Percentiles rank a stretch among this genome's conserved stretches.
phyloP scores from a whole-genome alignment of 1,140 invertebrate genomes.

The Magallana angulata region DNA sequence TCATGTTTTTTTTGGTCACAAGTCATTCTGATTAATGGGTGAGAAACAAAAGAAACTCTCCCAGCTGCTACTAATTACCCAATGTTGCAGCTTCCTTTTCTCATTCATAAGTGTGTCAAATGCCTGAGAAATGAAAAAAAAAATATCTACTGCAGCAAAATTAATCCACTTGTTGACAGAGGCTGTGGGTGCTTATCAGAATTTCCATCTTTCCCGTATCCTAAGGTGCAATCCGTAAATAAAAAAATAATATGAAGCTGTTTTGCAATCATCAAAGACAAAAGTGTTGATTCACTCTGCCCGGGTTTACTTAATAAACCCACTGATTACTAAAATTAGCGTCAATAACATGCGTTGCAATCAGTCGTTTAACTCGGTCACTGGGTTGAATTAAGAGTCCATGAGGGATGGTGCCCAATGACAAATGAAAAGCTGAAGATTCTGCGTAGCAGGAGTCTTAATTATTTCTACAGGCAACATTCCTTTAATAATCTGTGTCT shows the following conservation, averaged over 20 bases:
- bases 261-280: conserved; percentile 19
- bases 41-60: conserved; percentile 25
- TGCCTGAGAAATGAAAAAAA: conserved; percentile 13
- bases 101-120: conserved; percentile 34
- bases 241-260: neutral
- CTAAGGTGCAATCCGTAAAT: neutral
- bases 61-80: neutral
- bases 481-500: no score
- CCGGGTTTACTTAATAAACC: neutral
- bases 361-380: conserved; percentile 3
- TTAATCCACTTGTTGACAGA: neutral
- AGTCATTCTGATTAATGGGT: neutral
- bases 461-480: conserved; percentile 7
- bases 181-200: neutral
- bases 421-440: neutral
- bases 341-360: neutral
- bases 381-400: neutral
- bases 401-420: neutral
- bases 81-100: neutral
- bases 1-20: conserved; percentile 14
- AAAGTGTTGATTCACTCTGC: neutral
- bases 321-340: conserved; percentile 25
- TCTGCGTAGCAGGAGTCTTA: neutral
- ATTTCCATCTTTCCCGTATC: conserved; percentile 1
- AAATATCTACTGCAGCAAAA: neutral